Evolutionary conservation across 2,113 vertebrate species (phyloP).

Genomic region (Saimiri boliviensis): DNA sequence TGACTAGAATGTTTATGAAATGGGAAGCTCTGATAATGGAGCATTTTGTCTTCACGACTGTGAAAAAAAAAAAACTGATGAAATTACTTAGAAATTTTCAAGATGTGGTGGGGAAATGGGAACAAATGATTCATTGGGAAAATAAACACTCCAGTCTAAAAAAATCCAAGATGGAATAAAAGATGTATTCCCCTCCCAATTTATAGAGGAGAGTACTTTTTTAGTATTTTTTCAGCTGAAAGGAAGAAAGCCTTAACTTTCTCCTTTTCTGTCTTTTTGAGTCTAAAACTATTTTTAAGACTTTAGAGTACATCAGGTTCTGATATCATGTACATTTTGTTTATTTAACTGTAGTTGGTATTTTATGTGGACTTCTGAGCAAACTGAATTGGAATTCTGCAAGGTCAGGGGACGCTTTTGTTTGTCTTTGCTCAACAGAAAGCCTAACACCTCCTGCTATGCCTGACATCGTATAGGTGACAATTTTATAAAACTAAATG

Average conservation of each 20-base stretch:
- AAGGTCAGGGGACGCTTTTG: neutral
- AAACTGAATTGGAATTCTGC: neutral
- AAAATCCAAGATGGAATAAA: no score
- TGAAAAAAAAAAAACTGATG: neutral
- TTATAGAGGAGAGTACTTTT: neutral
- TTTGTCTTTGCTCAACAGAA: neutral
- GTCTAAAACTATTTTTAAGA: conserved; percentile 20
- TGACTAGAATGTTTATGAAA: neutral
- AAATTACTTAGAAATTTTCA: conserved; percentile 26
- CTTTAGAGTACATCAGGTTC: neutral
- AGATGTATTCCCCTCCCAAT: neutral
- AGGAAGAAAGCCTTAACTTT: neutral
- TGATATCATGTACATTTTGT: neutral
- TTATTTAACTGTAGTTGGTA: neutral
- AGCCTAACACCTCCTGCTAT: neutral
- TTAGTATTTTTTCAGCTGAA: neutral
- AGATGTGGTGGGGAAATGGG: neutral
- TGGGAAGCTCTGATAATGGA: neutral
- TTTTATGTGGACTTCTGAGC: neutral
- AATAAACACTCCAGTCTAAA: neutral
- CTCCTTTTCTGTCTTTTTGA: conserved; percentile 37
- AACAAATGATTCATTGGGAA: neutral
- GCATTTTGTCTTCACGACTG: neutral
- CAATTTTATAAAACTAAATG: neutral
- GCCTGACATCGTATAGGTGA: neutral